Conservation (phyloP, 2,797 vertebrate genomes). For the Onychomys torridus region DNA sequence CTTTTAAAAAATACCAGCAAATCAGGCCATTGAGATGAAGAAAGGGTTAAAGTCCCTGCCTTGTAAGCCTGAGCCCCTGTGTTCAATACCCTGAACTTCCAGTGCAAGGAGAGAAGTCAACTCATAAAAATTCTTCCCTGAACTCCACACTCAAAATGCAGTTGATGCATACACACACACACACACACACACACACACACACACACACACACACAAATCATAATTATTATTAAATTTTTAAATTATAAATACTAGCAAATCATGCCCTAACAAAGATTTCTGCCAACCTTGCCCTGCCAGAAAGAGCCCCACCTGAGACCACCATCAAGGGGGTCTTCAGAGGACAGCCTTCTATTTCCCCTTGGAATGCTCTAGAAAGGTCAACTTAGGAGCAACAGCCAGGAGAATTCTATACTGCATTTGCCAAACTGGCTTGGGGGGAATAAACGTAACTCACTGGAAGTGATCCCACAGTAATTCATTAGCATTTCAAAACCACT, state of each 20-base stretch:
- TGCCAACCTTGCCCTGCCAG: neutral
- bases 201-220: no score
- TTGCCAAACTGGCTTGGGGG: slow-evolving; percentile 11
- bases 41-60: neutral
- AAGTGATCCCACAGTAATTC: slow-evolving; percentile 51
- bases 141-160: neutral
- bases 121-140: neutral
- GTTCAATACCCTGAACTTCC: neutral
- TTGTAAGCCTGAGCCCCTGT: neutral
- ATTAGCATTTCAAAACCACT: slow-evolving; percentile 75
- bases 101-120: neutral
- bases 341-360: neutral
- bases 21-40: neutral
- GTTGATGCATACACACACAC: neutral
- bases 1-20: neutral
- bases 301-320: neutral
- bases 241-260: neutral
- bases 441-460: slow-evolving; percentile 40
- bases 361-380: neutral
- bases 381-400: neutral
- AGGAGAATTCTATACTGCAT: neutral
- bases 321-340: neutral
- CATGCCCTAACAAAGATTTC: neutral
- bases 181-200: neutral
- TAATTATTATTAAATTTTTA: neutral